Percentiles rank a stretch among this genome's conserved stretches.
These are phyloP conservation scores for Panthera tigris DNA, from an alignment of 2,113 vertebrate genomes.

Conservation along the genomic window DNA sequence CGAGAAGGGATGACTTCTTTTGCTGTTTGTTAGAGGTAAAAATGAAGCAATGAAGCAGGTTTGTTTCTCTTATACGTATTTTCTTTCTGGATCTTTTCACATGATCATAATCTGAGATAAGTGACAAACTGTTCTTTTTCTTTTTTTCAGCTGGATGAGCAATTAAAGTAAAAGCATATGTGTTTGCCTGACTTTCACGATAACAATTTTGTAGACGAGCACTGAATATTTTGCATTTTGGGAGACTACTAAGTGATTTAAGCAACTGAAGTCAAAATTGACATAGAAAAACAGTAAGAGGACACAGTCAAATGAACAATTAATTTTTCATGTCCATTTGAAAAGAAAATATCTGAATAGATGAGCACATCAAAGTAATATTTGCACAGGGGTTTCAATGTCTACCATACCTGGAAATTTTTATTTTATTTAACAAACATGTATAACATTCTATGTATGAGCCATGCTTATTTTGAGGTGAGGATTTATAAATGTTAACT, in stretches of 20 bases:
- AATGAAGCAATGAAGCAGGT: neutral
- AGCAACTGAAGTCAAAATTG: neutral
- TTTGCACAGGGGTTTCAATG: neutral
- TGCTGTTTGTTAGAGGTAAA: slow-evolving; percentile 32
- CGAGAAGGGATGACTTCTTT: slow-evolving; percentile 42
- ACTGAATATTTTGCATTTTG: neutral
- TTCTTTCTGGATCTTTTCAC: neutral
- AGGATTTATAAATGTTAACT: neutral
- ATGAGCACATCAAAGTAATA: neutral
- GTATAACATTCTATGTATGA: neutral
- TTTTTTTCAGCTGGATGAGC: neutral
- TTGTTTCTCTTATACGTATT: slow-evolving; percentile 18
- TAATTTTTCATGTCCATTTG: neutral
- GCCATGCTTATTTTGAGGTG: neutral
- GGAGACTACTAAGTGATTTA: neutral
- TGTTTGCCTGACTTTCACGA: neutral
- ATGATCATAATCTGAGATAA: slow-evolving; percentile 26
- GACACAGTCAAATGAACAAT: neutral
- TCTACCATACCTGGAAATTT: neutral
- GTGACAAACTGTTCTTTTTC: neutral
- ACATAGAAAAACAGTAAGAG: neutral
- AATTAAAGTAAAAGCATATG: slow-evolving; percentile 16
- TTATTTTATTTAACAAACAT: neutral
- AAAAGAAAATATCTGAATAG: neutral
- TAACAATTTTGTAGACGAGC: neutral